Evolutionary conservation across 1,140 invertebrate species (phyloP), one percentile per base, ranked within the genome.

Genomic region (Sitodiplosis mosellana): DNA sequence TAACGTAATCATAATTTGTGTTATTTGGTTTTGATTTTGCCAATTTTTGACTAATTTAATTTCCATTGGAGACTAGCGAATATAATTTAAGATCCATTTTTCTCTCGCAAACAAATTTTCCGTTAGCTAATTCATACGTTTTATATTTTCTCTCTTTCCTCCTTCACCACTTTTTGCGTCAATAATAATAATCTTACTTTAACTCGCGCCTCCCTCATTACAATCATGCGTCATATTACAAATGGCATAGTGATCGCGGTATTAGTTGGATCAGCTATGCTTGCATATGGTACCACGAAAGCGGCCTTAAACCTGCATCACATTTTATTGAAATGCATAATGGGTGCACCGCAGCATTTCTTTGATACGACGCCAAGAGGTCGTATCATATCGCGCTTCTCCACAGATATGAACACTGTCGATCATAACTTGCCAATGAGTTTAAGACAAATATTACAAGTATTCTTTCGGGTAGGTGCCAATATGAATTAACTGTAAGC

Each of bases 261-360:
- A 18, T 7, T 43, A 43, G 8, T 2, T 43, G 41, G 27, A 27
- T 27, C 27, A 27, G 10, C 41, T 43, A 43, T 43, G 18, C 41
- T 18, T 43, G 74, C 70, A 55, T 64, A 84, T 67, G 81, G 79
- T 56, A 76, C 75, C 58, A 77, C 80, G 72, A 61, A 70, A 47
- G 88, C 87, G 22, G 78, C 84, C 48, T 68, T 68, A 51, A 65
- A 73, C 36, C 68, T 94, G 55, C 91, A 96, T 70, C 62, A 72
- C 33, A 49, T 49, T 43, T 66, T 85, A 46, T 71, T 88, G 46
- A 56, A 60, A 45, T 72, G 72, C 55, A 62, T 83, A 54, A 56
- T 87, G 54, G 69, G 64, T 48, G 74, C 73, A 54, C 76, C 81
- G 19, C 75, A 80, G 65, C 64, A 63, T 45, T 87, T 87, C 71